A percentile compares a stretch with the other conserved stretches of the same genome.
Conservation (phyloP, 2,113 vertebrate species). For the Gallinago undulata region DNA sequence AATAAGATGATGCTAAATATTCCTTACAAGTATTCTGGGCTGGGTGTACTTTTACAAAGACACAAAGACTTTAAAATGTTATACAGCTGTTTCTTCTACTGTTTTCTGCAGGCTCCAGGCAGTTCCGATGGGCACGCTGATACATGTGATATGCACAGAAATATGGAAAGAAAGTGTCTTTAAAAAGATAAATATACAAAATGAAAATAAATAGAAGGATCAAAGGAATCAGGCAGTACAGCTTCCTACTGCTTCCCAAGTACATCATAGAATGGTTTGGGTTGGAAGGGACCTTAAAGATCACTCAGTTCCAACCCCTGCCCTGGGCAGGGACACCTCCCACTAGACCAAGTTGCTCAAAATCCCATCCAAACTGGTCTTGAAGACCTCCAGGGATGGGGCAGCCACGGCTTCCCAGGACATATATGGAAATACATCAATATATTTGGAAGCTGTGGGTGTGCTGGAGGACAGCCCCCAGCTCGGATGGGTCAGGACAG, state of each 20-base stretch:
- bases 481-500: rapidly evolving
- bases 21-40: background rate
- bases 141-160: rapidly evolving
- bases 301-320: background rate
- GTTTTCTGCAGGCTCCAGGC: background rate
- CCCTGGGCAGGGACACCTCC: background rate
- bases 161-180: background rate
- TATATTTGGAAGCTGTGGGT: background rate
- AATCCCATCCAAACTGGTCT: background rate
- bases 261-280: background rate
- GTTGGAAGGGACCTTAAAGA: background rate
- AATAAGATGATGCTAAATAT: background rate
- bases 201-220: background rate
- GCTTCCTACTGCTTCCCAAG: background rate
- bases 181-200: background rate
- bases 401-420: background rate
- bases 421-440: background rate
- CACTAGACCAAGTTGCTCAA: background rate
- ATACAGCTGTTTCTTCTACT: background rate
- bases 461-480: background rate
- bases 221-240: background rate
- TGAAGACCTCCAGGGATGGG: background rate
- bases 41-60: background rate
- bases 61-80: background rate
- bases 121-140: background rate